Conservation (phyloP, 2,797 vertebrate species). For the Okamejei kenojei region DNA sequence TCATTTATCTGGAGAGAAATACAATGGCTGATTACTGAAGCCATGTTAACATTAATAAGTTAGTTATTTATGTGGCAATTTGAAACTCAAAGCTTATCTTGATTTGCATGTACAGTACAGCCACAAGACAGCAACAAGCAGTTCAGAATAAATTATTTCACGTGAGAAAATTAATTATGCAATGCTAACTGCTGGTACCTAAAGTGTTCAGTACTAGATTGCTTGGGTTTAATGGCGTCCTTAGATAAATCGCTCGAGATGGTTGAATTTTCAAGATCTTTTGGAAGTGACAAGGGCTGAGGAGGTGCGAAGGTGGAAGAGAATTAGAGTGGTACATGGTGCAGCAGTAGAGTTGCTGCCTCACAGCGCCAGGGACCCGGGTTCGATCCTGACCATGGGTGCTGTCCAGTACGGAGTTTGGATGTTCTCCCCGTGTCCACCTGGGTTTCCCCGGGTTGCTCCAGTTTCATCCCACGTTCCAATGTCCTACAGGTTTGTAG, state of each 20-base stretch:
- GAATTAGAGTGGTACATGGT: too few relatives aligned
- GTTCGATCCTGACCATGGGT: too few relatives aligned
- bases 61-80: neutral
- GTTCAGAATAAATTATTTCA: neutral
- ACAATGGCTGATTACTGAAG: slow-evolving; percentile 8
- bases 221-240: neutral
- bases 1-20: slow-evolving; percentile 13
- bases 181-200: neutral
- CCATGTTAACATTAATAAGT: slow-evolving; percentile 16
- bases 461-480: too few relatives aligned
- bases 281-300: neutral
- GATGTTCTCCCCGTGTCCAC: too few relatives aligned
- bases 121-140: slow-evolving; percentile 5
- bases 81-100: neutral
- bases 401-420: too few relatives aligned
- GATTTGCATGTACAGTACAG: neutral
- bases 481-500: too few relatives aligned
- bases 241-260: neutral
- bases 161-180: neutral
- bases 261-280: neutral
- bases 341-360: too few relatives aligned
- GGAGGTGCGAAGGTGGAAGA: neutral
- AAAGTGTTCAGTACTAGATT: neutral
- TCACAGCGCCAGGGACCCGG: too few relatives aligned
- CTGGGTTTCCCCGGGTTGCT: too few relatives aligned